Percentiles rank a stretch among this genome's conserved stretches.
Evolutionary conservation across 1,140 invertebrate genomes (phyloP).

Genomic region (Arion vulgaris): DNA sequence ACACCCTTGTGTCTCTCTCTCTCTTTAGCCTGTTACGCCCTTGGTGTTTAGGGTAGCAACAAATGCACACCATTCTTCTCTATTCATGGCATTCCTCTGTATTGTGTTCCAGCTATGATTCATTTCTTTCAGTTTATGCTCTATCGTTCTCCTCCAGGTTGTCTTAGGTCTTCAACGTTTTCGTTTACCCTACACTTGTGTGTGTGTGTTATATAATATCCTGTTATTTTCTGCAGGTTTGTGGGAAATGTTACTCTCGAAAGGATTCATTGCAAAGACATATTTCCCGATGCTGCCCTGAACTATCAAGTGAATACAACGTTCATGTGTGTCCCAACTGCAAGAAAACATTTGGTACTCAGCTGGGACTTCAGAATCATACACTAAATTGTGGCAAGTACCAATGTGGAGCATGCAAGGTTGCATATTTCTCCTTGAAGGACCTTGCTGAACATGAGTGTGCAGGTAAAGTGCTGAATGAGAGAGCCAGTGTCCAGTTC

Average conservation of each 20-base stretch:
- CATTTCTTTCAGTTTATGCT: too few species aligned
- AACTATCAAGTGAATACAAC: slow-evolving; percentile 55
- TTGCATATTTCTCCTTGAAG: slow-evolving; percentile 59
- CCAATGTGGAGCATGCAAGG: slow-evolving; percentile 60
- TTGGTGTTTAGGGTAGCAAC: too few species aligned
- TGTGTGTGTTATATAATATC: too few species aligned
- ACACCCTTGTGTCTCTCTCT: too few species aligned
- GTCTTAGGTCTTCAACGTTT: too few species aligned
- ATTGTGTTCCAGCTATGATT: too few species aligned
- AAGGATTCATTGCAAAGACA: slow-evolving; percentile 68
- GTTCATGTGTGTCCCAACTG: slow-evolving; percentile 61
- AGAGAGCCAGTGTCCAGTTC: slow-evolving; percentile 50
- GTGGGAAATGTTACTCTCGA: slow-evolving; percentile 63
- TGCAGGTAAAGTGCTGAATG: slow-evolving; percentile 42
- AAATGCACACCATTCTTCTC: too few species aligned
- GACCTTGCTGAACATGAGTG: slow-evolving; percentile 59
- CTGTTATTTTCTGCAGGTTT: slow-evolving; percentile 42
- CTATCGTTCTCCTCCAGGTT: too few species aligned
- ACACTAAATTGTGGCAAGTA: slow-evolving; percentile 55
- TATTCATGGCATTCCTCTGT: too few species aligned
- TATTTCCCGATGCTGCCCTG: slow-evolving; percentile 63
- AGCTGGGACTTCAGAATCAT: slow-evolving; percentile 57
- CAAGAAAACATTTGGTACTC: slow-evolving; percentile 57
- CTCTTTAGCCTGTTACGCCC: too few species aligned
- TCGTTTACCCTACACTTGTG: too few species aligned